A percentile compares a stretch with the other conserved stretches of the same genome.
These are phyloP conservation scores for Volucella inflata DNA, from an alignment of 2,888 invertebrate genomes.

Conservation along the genomic window DNA sequence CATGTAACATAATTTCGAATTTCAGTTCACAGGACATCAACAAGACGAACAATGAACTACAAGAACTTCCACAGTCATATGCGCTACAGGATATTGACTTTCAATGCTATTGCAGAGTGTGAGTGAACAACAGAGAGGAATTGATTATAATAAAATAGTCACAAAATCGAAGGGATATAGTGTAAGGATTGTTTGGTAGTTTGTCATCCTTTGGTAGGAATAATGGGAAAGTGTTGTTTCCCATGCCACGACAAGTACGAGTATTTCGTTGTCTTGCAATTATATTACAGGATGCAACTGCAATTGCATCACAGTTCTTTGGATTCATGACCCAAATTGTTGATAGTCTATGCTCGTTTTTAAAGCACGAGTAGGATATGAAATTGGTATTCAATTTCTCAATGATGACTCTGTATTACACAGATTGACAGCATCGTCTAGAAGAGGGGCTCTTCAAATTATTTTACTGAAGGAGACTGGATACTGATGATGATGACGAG, in stretches of 20 bases:
- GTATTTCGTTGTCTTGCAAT: slow-evolving; percentile 60
- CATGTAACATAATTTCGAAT: slow-evolving; percentile 52
- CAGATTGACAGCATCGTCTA: slow-evolving; percentile 40
- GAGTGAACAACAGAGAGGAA: slow-evolving; percentile 33
- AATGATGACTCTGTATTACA: neutral
- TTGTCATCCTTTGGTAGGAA: slow-evolving; percentile 54
- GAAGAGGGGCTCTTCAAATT: slow-evolving; percentile 55
- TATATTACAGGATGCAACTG: slow-evolving; percentile 42
- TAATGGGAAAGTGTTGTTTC: slow-evolving; percentile 67
- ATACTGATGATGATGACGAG: slow-evolving; percentile 24
- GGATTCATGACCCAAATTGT: slow-evolving; percentile 72
- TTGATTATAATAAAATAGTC: slow-evolving; percentile 49
- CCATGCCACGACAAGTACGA: slow-evolving; percentile 34
- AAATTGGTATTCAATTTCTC: slow-evolving; percentile 1
- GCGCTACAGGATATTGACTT: slow-evolving; percentile 61
- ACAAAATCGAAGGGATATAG: slow-evolving; percentile 12
- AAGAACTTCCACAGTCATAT: no score
- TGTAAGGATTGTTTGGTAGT: neutral
- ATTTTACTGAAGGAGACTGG: slow-evolving; percentile 44
- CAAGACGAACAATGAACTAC: neutral
- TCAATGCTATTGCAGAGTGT: slow-evolving; percentile 17
- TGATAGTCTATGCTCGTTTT: slow-evolving; percentile 60
- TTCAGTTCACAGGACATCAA: slow-evolving; percentile 19
- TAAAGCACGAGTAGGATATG: neutral
- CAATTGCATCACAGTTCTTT: slow-evolving; percentile 34